Base-by-base conservation (phyloP, 2,888 invertebrate species). In the Pyrocoelia pectoralis region DNA sequence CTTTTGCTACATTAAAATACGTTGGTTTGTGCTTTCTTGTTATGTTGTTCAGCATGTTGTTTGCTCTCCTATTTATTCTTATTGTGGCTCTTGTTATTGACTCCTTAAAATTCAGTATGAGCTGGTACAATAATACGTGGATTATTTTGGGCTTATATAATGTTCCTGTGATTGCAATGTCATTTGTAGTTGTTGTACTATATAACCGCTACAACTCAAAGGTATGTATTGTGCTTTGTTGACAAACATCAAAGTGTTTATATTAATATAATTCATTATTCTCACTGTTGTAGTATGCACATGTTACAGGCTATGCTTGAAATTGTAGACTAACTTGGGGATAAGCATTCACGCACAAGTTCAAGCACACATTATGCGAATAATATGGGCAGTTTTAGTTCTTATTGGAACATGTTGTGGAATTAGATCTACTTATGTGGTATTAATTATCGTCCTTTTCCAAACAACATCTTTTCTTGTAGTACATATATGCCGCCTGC, bases 61-160 rank as follows among this genome's bases (percentile, higher is more conserved):
- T 75, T 0, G 81, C 78, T 2, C 56, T 73, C 1, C 63, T 71
- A 1, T 50, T 81, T 1, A 70, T 77, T 13, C 64, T 81, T 5
- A 57, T 79, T 0, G 61, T 82, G 18, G 83, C 78, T 1, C 49
- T 79, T 0, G 65, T 83, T 2, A 76, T 84, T 71, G 83, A 84
- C 67, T 53, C 76, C 10, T 60, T 79, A 41, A 79, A 81, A 38
- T 67, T 81, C 63, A 80, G 83, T 2, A 83, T 89, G 84, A 82
- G 84, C 53, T 89, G 89, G 88, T 89, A 84, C 70, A 81, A 85
- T 1, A 78, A 83, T 66, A 83, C 83, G 4, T 84, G 83, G 79
- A 77, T 88, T 13, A 79, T 88, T 17, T 73, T 83, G 52, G 82
- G 81, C n/a, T 70, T 84, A 1, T 83, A 83, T 66, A 80, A 80